phyloP scores from a whole-genome alignment of 2,797 vertebrate genomes.

The Leptodactylus fallax region DNA sequence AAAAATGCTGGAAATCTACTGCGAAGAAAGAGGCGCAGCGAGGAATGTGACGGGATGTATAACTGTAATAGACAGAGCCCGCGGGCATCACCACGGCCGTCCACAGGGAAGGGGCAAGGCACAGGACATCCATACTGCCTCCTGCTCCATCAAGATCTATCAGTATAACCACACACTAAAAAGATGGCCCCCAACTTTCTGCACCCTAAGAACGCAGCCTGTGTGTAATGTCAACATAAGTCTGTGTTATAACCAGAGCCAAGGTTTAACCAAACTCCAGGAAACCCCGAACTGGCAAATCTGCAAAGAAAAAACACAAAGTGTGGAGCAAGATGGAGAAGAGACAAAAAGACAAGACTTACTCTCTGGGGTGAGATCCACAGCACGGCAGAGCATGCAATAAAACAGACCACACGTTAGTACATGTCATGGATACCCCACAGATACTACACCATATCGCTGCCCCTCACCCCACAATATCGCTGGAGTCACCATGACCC shows the following conservation, averaged over 20 bases:
- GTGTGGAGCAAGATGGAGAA: constrained; percentile 5
- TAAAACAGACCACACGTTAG: constrained; percentile 86
- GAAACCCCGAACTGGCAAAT: constrained; percentile 11
- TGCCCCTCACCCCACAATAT: no score
- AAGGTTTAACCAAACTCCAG: constrained; percentile 22
- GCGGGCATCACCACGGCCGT: no score
- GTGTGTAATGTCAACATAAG: neutral
- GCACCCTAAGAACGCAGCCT: neutral
- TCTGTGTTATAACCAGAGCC: neutral
- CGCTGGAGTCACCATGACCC: no score
- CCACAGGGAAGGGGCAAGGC: no score
- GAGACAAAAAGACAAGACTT: constrained; percentile 77
- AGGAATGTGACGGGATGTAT: no score
- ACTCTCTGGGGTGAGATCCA: constrained; percentile 98
- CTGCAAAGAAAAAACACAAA: constrained; percentile 36
- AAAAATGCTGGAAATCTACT: no score
- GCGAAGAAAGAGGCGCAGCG: no score
- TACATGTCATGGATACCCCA: constrained; percentile 67
- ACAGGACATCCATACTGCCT: no score
- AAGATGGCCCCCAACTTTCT: no score
- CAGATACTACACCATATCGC: no score
- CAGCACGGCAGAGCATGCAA: constrained; percentile 94
- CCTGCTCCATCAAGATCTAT: neutral
- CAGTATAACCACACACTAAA: no score
- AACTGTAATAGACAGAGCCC: no score